Base-by-base conservation (phyloP, 1,140 invertebrate genomes). In the Drosophila erecta region DNA sequence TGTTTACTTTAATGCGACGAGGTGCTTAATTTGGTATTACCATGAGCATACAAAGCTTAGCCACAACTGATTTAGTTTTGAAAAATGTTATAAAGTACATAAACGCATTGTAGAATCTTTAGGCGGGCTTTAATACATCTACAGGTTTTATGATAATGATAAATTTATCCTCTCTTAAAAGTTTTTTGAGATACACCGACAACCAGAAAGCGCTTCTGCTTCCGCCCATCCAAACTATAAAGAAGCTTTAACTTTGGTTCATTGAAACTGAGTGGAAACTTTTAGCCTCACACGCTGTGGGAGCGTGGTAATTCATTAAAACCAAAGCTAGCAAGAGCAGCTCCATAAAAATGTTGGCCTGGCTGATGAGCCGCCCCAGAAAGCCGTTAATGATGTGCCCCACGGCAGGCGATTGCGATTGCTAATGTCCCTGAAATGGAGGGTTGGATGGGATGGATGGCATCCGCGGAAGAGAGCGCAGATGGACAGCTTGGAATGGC, bases 371-470 rank as follows among this genome's bases (percentile, higher is more conserved):
- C 49, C 35, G 37, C 35, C 61, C 61, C 43, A 49, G 24, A 54
- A 59, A 76, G 51, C 54, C 80, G 84, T 89, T 89, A 89, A 89
- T 89, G 84, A 85, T 85, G 80, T 84, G 66, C 79, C 76, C 50
- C 67, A 81, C 60, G 66, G 60, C 51, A 70, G 81, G 79, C 79
- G 81, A 89, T 89, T 84, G 79, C 49, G 76, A 76, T 83, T 75
- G 70, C 67, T 76, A 62, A 81, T 81, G 78, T 80, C 66, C 40
- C 76, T 53, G 55, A 51, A 76, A 66, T 72, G 62, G 58, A 37
- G 38, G 38, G 59, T 58, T 40, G 53, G 47, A 57, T 46, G 51
- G 60, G 60, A 67, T 69, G 58, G 51, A 44, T 44, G 38, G 33
- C 40, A 33, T 14, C 38, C 35, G 15, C 11, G 54, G 47, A 24